Evolutionary conservation across 2,888 invertebrate species (phyloP), one percentile per base, ranked within the genome.

Genomic region (Tenodera sinensis): DNA sequence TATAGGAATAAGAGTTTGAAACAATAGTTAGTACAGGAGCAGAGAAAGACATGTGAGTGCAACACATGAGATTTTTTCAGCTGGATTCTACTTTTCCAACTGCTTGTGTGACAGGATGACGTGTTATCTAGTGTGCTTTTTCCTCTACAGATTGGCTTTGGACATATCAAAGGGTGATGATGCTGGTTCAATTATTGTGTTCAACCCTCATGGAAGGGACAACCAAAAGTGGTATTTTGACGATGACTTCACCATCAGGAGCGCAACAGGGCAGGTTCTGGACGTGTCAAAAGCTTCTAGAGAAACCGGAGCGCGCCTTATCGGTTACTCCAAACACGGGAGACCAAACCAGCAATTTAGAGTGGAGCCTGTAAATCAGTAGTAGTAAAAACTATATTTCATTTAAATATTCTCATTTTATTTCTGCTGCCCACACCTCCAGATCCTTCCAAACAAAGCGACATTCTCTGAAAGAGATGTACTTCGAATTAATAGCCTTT

Each of bases 161-260:
- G 86, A 86, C 81, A 81, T 86, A 25, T 7, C 25, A 7, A 12
- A 28, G 15, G 81, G 85, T 1, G 14, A 28, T 7, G 81, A 81
- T 1, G 54, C 3, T 0, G 86, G 86, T 0, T 20, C 28, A n/a
- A 81, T 89, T 20, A n/a, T 54, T 7, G 28, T 87, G 47, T 89
- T 47, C 54, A 25, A 3, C 25, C 30, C 82, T 3, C 25, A 89
- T 27, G 89, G 89, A 42, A 83, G 83, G 2, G 28, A 47, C 54
- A 89, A 89, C 30, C 89, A 89, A 54, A 83, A 87, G 30, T 89
- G 89, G 89, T 20, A n/a, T 28, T 83, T 89, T 83, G 87, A 89
- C 34, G 87, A 83, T 28, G 89, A 89, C 82, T 83, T 83, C 81
- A 87, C 89, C 2, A 81, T 89, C 9, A 34, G 71, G 27, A 87